Percentiles rank a stretch among this genome's conserved stretches.
phyloP scores from a whole-genome alignment of 2,113 vertebrate genomes.

The Edolisoma coerulescens region DNA sequence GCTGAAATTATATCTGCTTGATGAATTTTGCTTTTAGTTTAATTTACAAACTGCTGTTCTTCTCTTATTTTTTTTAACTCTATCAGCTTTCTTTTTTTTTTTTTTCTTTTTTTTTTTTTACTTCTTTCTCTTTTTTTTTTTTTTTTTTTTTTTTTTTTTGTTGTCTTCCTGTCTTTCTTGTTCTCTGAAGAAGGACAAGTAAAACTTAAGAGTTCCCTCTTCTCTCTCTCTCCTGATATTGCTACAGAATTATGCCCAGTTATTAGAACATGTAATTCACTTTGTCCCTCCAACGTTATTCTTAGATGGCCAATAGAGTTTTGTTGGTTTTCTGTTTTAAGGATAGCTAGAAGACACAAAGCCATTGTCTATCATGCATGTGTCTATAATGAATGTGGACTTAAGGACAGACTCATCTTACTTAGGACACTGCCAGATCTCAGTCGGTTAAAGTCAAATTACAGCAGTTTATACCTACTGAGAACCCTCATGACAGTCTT shows the following conservation, averaged over 20 bases:
- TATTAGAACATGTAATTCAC: constrained; percentile 41
- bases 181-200: not conserved
- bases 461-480: not conserved
- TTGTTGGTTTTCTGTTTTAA: not conserved
- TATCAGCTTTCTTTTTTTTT: not conserved
- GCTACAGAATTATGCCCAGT: not conserved
- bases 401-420: not conserved
- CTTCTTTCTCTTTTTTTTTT: too few relatives aligned
- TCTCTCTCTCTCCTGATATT: not conserved
- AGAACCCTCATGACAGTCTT: not conserved
- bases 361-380: not conserved
- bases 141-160: not conserved
- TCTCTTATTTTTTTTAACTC: not conserved
- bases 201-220: not conserved
- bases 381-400: not conserved
- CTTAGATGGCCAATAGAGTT: not conserved
- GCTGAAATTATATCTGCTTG: not conserved
- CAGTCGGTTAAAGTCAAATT: not conserved
- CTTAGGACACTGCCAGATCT: not conserved
- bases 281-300: constrained; percentile 7
- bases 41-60: not conserved
- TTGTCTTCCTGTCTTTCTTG: not conserved
- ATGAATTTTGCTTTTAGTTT: not conserved
- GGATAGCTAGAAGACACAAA: not conserved
- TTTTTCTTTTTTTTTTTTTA: not conserved